Conservation (phyloP, 2,113 vertebrate species). For the Rhea americana region DNA sequence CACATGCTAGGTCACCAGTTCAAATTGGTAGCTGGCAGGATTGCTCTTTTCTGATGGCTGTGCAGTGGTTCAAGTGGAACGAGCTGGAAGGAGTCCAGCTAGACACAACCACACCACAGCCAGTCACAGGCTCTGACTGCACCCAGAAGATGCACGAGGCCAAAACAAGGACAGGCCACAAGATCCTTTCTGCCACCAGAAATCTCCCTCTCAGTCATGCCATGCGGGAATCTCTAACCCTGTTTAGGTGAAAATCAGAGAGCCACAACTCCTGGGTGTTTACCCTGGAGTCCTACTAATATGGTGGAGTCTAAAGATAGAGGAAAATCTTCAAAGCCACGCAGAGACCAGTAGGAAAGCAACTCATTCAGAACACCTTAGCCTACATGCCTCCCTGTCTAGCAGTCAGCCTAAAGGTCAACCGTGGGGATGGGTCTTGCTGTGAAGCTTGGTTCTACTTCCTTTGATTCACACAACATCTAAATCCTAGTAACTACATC, state of each 20-base stretch:
- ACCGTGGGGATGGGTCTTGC: background rate
- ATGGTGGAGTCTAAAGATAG: background rate
- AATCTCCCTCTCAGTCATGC: background rate
- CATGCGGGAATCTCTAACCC: background rate
- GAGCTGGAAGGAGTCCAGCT: background rate
- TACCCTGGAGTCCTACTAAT: background rate
- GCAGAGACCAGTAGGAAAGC: background rate
- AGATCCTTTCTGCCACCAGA: too few relatives aligned
- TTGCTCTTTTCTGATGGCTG: background rate
- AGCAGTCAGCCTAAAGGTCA: background rate
- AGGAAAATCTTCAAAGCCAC: background rate
- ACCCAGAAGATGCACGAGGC: too few relatives aligned
- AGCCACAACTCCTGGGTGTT: background rate
- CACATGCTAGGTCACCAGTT: background rate
- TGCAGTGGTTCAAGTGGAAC: background rate
- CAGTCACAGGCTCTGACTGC: background rate
- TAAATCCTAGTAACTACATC: background rate
- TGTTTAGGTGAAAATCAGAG: background rate
- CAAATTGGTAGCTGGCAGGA: fast-evolving
- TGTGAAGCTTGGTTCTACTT: background rate
- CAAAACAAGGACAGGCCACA: too few relatives aligned
- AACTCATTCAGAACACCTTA: background rate
- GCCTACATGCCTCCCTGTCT: background rate
- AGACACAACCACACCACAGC: background rate
- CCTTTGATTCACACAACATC: background rate